phyloP scores from a whole-genome alignment of 2,888 invertebrate genomes.

The Cerceris rybyensis region DNA sequence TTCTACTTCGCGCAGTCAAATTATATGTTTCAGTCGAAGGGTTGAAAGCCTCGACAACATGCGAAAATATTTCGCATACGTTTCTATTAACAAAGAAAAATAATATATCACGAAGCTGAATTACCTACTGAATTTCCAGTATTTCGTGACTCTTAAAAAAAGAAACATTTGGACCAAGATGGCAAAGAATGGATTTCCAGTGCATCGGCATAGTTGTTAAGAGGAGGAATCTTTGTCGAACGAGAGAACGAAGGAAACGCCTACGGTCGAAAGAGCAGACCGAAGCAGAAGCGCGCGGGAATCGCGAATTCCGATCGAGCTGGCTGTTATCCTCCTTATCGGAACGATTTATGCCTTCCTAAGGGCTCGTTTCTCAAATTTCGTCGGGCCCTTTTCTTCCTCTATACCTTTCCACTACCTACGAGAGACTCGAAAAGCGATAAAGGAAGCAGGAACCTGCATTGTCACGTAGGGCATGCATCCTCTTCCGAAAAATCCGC shows the following conservation, averaged over 20 bases:
- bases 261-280: not conserved
- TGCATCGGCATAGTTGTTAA: not conserved
- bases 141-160: no score
- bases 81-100: no score
- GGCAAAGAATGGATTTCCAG: not conserved
- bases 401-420: slow-evolving; percentile 1
- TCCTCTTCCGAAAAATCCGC: slow-evolving; percentile 53
- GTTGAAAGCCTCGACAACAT: no score
- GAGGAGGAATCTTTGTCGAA: slow-evolving; percentile 1
- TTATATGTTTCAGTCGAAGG: no score
- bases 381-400: slow-evolving; percentile 36
- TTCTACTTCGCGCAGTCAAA: no score
- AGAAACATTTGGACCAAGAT: not conserved
- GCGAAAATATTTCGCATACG: no score
- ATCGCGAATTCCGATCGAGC: slow-evolving; percentile 59
- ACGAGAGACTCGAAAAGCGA: slow-evolving; percentile 31
- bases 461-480: slow-evolving; percentile 73
- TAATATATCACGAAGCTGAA: no score
- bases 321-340: slow-evolving; percentile 58
- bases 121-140: no score
- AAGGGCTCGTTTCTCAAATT: slow-evolving; percentile 67
- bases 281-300: slow-evolving; percentile 3
- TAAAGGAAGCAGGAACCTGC: slow-evolving; percentile 70
- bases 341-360: slow-evolving; percentile 56
- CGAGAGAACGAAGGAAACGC: slow-evolving; percentile 18